phyloP scores from a whole-genome alignment of 2,888 invertebrate species.

The Bursaphelenchus okinawaensis region DNA sequence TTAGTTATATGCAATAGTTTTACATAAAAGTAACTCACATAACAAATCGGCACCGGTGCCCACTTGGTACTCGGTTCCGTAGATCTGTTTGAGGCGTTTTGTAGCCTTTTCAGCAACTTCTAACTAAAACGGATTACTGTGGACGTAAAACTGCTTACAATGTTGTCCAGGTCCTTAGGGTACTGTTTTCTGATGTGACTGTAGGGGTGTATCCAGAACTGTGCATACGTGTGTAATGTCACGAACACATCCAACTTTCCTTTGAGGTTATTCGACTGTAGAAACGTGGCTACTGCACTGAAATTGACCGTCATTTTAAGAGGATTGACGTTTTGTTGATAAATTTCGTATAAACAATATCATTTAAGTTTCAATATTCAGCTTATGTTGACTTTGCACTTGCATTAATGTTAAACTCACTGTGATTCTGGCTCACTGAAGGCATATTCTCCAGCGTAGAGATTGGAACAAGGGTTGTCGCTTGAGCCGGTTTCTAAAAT shows the following conservation, averaged over 20 bases:
- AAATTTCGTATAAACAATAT: too few relatives aligned
- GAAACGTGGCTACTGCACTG: conserved; percentile 45
- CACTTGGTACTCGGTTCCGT: conserved; percentile 50
- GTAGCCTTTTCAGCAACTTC: conserved; percentile 39
- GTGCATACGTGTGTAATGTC: conserved; percentile 57
- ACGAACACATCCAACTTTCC: conserved; percentile 53
- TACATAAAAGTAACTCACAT: conserved; percentile 23
- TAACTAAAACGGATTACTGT: conserved; percentile 18
- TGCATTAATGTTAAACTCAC: conserved; percentile 16
- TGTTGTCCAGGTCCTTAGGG: conserved; percentile 48
- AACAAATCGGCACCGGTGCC: conserved; percentile 55
- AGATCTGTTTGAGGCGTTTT: conserved; percentile 36
- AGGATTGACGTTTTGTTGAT: too few relatives aligned
- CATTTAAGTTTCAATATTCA: too few relatives aligned
- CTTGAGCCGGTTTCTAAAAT: conserved; percentile 51
- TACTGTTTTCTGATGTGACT: conserved; percentile 44
- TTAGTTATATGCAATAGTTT: neutral
- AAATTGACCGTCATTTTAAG: too few relatives aligned
- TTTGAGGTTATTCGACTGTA: conserved; percentile 34
- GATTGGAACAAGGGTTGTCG: conserved; percentile 54
- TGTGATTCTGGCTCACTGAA: conserved; percentile 57
- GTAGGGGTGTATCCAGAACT: conserved; percentile 57
- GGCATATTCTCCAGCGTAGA: conserved; percentile 50
- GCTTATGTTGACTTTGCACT: too few relatives aligned
- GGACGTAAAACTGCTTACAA: conserved; percentile 37